These are phyloP conservation scores for Cotesia chilonis DNA, from an alignment of 1,140 invertebrate genomes.

Conservation along the genomic window DNA sequence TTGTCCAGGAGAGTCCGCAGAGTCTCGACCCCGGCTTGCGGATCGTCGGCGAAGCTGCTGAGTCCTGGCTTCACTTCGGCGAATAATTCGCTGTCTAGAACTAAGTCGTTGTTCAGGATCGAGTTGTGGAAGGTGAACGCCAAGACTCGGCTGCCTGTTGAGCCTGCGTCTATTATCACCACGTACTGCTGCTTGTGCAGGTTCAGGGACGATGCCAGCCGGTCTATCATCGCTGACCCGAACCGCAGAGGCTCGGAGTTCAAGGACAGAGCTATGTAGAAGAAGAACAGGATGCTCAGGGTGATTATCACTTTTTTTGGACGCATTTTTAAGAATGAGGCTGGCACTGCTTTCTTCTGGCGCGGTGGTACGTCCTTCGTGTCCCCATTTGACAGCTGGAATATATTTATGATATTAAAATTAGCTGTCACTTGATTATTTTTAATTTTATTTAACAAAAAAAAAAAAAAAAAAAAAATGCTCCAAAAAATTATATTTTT, in stretches of 20 bases:
- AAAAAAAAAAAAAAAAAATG: too few relatives aligned
- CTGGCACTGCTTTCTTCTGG: conserved; percentile 43
- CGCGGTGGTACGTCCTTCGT: conserved; percentile 37
- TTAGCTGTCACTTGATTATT: too few relatives aligned
- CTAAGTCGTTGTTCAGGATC: conserved; percentile 72
- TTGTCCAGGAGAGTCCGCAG: conserved; percentile 78
- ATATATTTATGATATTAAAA: too few relatives aligned
- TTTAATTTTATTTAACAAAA: too few relatives aligned
- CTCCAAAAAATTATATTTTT: too few relatives aligned
- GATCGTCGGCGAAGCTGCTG: conserved; percentile 84
- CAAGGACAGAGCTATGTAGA: conserved; percentile 55
- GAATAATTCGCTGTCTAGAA: conserved; percentile 84
- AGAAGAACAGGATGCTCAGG: conserved; percentile 49
- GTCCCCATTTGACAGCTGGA: conserved; percentile 47
- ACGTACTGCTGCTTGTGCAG: conserved; percentile 78
- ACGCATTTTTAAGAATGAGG: conserved; percentile 34
- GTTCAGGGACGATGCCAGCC: conserved; percentile 57
- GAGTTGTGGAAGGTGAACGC: conserved; percentile 89
- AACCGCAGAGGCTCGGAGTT: conserved; percentile 54
- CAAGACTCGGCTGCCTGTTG: conserved; percentile 90
- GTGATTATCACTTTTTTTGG: conserved; percentile 45
- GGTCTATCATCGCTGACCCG: conserved; percentile 57
- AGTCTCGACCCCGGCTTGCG: conserved; percentile 77
- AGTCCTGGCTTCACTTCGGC: conserved; percentile 87
- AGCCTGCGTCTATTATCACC: conserved; percentile 96